Evolutionary conservation across 2,888 invertebrate genomes (phyloP).

Genomic region (Agrilus biguttatus): DNA sequence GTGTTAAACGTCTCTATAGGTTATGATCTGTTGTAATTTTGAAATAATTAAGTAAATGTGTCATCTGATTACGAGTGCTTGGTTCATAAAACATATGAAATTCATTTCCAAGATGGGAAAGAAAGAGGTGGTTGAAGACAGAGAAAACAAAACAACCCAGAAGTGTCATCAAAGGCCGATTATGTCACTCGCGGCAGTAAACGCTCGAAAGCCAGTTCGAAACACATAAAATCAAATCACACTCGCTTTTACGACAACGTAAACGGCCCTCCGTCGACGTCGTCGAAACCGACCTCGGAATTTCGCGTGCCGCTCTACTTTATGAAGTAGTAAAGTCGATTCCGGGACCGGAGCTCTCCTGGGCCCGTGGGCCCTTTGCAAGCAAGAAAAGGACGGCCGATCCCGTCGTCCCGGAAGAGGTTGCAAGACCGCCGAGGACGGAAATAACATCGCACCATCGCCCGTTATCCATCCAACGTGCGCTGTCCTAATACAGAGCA

Average conservation of each 20-base stretch:
- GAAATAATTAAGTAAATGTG: too few relatives aligned
- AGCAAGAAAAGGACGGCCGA: conserved; percentile 6
- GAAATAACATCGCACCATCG: conserved; percentile 11
- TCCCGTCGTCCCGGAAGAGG: conserved; percentile 11
- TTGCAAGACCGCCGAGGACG: conserved; percentile 10
- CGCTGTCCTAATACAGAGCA: conserved; percentile 24
- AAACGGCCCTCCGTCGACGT: conserved; percentile 29
- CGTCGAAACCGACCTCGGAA: conserved; percentile 33
- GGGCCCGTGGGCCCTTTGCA: conserved; percentile 7
- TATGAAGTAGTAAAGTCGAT: conserved; percentile 35
- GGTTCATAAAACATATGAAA: too few relatives aligned
- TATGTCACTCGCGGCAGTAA: conserved; percentile 3
- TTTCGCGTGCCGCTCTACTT: conserved; percentile 33
- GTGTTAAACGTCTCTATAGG: too few relatives aligned
- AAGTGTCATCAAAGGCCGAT: too few relatives aligned
- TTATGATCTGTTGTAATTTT: too few relatives aligned
- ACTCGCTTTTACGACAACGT: conserved; percentile 32
- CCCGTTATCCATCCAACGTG: conserved; percentile 19
- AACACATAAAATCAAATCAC: conserved; percentile 34
- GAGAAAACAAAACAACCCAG: too few relatives aligned
- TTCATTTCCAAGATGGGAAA: too few relatives aligned
- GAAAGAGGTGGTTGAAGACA: too few relatives aligned
- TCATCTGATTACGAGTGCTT: too few relatives aligned
- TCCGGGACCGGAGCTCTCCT: conserved; percentile 19
- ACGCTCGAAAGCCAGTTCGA: conserved; percentile 12